These are phyloP conservation scores for Sphyrna mokarran DNA, from an alignment of 2,113 vertebrate genomes.

Conservation along the genomic window DNA sequence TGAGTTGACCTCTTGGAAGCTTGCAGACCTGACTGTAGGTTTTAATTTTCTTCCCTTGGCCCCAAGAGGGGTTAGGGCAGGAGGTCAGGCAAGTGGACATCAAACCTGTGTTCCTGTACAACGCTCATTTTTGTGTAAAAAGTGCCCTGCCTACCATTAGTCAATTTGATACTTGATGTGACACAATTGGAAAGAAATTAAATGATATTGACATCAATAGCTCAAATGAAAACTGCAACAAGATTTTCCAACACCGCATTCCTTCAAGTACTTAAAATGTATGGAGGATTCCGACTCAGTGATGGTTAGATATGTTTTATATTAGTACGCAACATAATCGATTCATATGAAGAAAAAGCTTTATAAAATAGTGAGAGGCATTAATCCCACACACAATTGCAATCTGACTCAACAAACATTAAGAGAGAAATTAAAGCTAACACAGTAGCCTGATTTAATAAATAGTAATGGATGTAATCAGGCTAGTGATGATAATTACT, in stretches of 20 bases:
- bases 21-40: not conserved
- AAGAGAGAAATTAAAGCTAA: not conserved
- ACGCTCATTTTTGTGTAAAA: not conserved
- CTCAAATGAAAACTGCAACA: not conserved
- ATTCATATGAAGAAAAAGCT: not conserved
- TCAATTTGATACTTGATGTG: not conserved
- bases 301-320: not conserved
- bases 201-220: not conserved
- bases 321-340: not conserved
- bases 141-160: not conserved
- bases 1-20: not conserved
- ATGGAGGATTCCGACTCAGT: not conserved
- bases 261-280: not conserved
- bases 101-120: not conserved
- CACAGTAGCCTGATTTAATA: not conserved
- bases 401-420: not conserved
- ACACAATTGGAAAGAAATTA: not conserved
- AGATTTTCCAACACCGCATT: not conserved
- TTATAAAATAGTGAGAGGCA: not conserved
- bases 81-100: not conserved
- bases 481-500: not conserved
- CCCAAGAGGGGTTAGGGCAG: not conserved
- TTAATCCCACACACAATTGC: not conserved
- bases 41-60: not conserved
- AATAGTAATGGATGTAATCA: not conserved